phyloP scores from a whole-genome alignment of 2,888 invertebrate species.

The Cyrtodaria siliqua region DNA sequence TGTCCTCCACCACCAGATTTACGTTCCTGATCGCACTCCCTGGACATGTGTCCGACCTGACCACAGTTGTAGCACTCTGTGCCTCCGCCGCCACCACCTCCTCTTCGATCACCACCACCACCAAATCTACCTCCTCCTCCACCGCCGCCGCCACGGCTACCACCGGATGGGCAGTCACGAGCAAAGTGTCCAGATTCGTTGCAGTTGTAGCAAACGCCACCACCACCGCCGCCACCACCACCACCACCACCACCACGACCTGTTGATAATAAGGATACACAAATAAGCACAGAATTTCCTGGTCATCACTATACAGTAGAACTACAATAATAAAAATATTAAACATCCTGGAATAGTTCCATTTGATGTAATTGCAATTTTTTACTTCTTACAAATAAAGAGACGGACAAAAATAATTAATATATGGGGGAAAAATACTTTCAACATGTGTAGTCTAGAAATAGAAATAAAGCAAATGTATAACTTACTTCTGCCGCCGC shows the following conservation, averaged over 20 bases:
- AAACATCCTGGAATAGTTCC: too few relatives aligned
- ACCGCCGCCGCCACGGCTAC: slow-evolving; percentile 1
- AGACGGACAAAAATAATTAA: too few relatives aligned
- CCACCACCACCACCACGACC: slow-evolving; percentile 9
- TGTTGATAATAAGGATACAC: too few relatives aligned
- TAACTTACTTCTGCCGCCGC: too few relatives aligned
- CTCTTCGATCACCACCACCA: slow-evolving; percentile 25
- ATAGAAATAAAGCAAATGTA: too few relatives aligned
- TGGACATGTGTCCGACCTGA: slow-evolving; percentile 27
- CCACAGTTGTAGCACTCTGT: slow-evolving; percentile 39
- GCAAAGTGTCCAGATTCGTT: slow-evolving; percentile 93
- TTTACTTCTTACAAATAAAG: too few relatives aligned
- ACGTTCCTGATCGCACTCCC: slow-evolving; percentile 19
- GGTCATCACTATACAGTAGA: too few relatives aligned
- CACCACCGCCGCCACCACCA: neutral
- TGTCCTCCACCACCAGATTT: slow-evolving; percentile 15
- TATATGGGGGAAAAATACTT: slow-evolving; percentile 6
- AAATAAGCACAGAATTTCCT: too few relatives aligned
- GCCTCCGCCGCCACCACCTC: slow-evolving; percentile 21
- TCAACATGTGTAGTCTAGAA: too few relatives aligned
- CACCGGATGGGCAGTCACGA: slow-evolving; percentile 91
- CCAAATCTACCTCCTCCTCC: slow-evolving; percentile 30
- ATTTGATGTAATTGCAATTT: too few relatives aligned
- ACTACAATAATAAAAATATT: too few relatives aligned
- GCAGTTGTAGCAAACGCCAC: slow-evolving; percentile 88